Evolutionary conservation across 2,113 vertebrate genomes (phyloP).

Genomic region (Lota lota): DNA sequence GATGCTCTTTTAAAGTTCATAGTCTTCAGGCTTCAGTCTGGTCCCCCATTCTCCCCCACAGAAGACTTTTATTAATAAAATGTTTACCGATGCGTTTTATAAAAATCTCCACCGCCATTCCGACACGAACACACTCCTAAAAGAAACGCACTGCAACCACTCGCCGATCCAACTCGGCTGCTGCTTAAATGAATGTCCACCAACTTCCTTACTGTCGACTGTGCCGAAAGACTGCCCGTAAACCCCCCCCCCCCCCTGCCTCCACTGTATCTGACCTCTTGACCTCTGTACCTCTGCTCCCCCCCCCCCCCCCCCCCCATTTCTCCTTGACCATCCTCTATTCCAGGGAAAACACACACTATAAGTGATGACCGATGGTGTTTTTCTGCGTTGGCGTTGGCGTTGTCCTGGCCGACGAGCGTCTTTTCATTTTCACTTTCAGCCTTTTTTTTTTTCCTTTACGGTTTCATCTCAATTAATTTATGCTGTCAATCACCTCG

Average conservation of each 20-base stretch:
- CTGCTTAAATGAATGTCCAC: slow-evolving; percentile 80
- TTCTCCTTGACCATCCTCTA: too few relatives aligned
- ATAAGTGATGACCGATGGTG: too few relatives aligned
- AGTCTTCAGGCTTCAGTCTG: too few relatives aligned
- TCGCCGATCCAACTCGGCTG: slow-evolving; percentile 72
- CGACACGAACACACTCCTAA: slow-evolving; percentile 53
- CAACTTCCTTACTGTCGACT: slow-evolving; percentile 71
- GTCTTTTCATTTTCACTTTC: too few relatives aligned
- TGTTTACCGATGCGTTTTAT: background rate
- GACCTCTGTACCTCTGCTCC: slow-evolving; percentile 12
- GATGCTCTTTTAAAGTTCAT: too few relatives aligned
- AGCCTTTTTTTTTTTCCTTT: too few relatives aligned
- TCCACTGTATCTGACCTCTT: slow-evolving; percentile 5
- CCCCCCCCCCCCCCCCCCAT: too few relatives aligned
- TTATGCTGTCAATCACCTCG: too few relatives aligned
- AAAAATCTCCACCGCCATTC: slow-evolving; percentile 43
- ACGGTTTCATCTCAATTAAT: too few relatives aligned
- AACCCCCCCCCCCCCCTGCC: slow-evolving; percentile 4
- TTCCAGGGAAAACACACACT: too few relatives aligned
- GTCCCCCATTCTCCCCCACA: background rate
- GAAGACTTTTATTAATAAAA: background rate
- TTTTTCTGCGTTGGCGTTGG: too few relatives aligned
- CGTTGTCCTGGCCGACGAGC: too few relatives aligned
- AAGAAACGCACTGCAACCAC: slow-evolving; percentile 61
- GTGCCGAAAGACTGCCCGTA: slow-evolving; percentile 65